A percentile compares a stretch with the other conserved stretches of the same genome.
Conservation (phyloP, 1,140 invertebrate species). For the Drosophila lowei region DNA sequence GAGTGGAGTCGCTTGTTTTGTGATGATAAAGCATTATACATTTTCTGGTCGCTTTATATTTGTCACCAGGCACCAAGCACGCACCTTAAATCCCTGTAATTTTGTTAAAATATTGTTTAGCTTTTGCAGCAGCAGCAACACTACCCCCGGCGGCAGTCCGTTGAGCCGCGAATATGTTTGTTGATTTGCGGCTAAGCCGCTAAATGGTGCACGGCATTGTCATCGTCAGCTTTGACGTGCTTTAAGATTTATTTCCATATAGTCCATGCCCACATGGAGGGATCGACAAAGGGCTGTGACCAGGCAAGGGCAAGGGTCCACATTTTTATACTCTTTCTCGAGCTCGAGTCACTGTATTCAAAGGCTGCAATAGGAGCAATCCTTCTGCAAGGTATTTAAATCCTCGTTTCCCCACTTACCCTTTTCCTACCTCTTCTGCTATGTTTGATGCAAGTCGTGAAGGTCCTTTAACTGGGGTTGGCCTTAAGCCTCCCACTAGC, state of each 20-base stretch:
- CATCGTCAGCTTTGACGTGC: slow-evolving; percentile 12
- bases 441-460: slow-evolving; percentile 28
- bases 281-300: slow-evolving; percentile 25
- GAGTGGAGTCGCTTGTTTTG: slow-evolving; percentile 46
- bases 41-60: slow-evolving; percentile 67
- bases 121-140: slow-evolving; percentile 38
- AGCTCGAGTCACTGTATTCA: no score
- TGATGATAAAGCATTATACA: slow-evolving; percentile 69
- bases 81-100: slow-evolving; percentile 74
- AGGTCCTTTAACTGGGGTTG: slow-evolving; percentile 28
- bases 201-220: slow-evolving; percentile 46
- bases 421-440: background rate
- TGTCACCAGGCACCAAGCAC: slow-evolving; percentile 44
- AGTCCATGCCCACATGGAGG: slow-evolving; percentile 1
- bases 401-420: background rate
- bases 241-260: slow-evolving; percentile 63
- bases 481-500: slow-evolving; percentile 5
- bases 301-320: background rate
- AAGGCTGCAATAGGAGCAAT: no score
- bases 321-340: no score
- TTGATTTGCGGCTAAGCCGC: slow-evolving; percentile 71
- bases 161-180: slow-evolving; percentile 52
- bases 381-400: no score
- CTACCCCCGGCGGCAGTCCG: slow-evolving; percentile 7
- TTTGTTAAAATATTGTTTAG: slow-evolving; percentile 75